These are phyloP conservation scores for Drosophila tristis DNA, from an alignment of 1,140 invertebrate species.

Conservation along the genomic window DNA sequence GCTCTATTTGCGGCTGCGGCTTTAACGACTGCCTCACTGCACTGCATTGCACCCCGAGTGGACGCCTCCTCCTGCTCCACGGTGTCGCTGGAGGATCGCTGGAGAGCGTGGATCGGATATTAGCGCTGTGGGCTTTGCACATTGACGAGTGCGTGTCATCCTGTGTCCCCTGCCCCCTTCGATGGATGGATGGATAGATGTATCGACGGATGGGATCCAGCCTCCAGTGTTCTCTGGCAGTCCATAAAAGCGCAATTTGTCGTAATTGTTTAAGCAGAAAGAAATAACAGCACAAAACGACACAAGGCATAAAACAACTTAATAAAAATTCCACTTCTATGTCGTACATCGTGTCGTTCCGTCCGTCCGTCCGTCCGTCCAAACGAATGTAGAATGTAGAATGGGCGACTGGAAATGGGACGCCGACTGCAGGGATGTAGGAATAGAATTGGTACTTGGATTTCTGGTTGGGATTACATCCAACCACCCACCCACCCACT, in stretches of 20 bases:
- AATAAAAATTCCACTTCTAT: constrained; percentile 81
- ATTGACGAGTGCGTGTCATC: constrained; percentile 57
- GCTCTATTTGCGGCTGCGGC: constrained; percentile 52
- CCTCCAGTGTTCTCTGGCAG: constrained; percentile 23
- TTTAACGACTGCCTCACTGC: constrained; percentile 36
- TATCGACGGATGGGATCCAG: constrained; percentile 16
- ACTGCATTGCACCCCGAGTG: not conserved
- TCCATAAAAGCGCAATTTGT: constrained; percentile 84
- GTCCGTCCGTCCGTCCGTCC: constrained; percentile 8
- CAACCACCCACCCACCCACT: not conserved
- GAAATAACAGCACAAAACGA: constrained; percentile 70
- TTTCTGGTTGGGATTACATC: constrained; percentile 6
- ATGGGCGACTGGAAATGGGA: not conserved
- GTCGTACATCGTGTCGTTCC: constrained; percentile 61
- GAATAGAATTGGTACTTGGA: not conserved
- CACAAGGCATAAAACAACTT: constrained; percentile 79
- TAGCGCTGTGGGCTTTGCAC: constrained; percentile 76
- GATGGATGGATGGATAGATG: not conserved
- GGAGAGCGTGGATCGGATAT: constrained; percentile 46
- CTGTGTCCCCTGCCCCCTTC: not conserved
- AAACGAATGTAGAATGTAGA: constrained; percentile 7
- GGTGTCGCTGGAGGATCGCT: constrained; percentile 14
- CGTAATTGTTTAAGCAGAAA: constrained; percentile 84
- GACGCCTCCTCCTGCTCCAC: not conserved
- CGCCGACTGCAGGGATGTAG: not conserved